These are phyloP conservation scores for Hipparchia semele DNA, from an alignment of 2,888 invertebrate genomes.

Conservation along the genomic window DNA sequence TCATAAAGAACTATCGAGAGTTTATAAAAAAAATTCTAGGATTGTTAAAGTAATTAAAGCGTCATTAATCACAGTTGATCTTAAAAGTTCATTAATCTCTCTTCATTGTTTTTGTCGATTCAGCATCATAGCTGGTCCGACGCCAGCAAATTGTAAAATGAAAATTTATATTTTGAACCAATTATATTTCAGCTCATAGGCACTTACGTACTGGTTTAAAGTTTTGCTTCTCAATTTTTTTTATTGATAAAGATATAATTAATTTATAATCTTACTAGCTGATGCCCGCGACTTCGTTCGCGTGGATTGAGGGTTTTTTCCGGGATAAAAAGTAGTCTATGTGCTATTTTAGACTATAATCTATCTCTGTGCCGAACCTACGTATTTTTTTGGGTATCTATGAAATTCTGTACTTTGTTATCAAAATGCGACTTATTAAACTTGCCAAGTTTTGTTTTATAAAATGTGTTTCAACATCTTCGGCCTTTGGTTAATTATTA, in stretches of 20 bases:
- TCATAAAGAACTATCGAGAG: not conserved
- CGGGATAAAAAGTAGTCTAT: too few relatives aligned
- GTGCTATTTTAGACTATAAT: too few relatives aligned
- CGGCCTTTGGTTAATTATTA: too few relatives aligned
- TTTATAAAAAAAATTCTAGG: not conserved
- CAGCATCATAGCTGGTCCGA: slow-evolving; percentile 9
- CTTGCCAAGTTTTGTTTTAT: too few relatives aligned
- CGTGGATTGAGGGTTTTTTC: too few relatives aligned
- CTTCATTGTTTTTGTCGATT: slow-evolving; percentile 18
- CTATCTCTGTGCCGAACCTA: too few relatives aligned
- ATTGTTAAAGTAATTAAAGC: slow-evolving; percentile 5
- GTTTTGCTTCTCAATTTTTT: not conserved
- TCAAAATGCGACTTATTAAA: too few relatives aligned
- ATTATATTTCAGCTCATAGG: slow-evolving; percentile 6
- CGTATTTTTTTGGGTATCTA: too few relatives aligned
- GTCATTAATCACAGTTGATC: slow-evolving; percentile 12
- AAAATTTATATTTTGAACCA: slow-evolving; percentile 12
- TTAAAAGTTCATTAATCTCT: slow-evolving; percentile 16
- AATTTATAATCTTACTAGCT: too few relatives aligned
- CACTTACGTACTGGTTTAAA: not conserved
- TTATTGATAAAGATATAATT: not conserved
- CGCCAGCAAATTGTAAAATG: slow-evolving; percentile 17
- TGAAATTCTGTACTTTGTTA: too few relatives aligned
- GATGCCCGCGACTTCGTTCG: too few relatives aligned
- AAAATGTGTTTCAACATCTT: too few relatives aligned